Base-by-base conservation (phyloP, 2,797 vertebrate genomes). In the Anniella stebbinsi region DNA sequence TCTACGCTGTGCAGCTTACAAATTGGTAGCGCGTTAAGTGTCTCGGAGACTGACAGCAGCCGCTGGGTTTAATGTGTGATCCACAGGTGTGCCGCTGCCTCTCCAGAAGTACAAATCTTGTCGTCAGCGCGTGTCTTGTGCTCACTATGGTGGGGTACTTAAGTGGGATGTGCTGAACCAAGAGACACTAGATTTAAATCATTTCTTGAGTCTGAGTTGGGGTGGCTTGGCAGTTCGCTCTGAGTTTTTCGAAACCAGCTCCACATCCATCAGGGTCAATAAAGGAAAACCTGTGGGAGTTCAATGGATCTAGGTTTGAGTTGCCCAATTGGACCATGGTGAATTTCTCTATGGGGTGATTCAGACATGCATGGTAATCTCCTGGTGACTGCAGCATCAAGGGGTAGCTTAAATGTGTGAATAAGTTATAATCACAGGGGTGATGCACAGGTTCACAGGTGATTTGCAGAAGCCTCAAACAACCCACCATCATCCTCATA, bases 261-360 rank as follows among this genome's bases (percentile, higher is more conserved):
- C 0, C 0, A 57, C 30, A 73, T 2, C 57, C 1, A 0, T 30
- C 67, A 25, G 0, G 0, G 10, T 33, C 0, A 0, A 17, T 84
- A 86, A 92, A 87, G 0, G 0, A 67, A 86, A 9, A 91, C 25
- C 45, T 84, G 18, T 2, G 0, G 66, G 0, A 2, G 84, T 87
- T 90, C 51, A 81, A 8, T 33, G 36, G 80, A 60, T 66, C 2
- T 18, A 76, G 41, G 51, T 48, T 83, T 72, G 48, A 21, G 25
- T n/a, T 73, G 12, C 6, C 41, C 66, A 67, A 51, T 36, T 23
- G 13, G n/a, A 45, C 78, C 41, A 30, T 80, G 30, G n/a, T 78
- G 36, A 78, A 17, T 18, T 66, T 83, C 80, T 60, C 36, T 11
- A 17, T 48, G 17, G 60, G 30, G 10, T 73, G 28, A 21, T 54